Base-by-base conservation (phyloP, 2,888 invertebrate genomes). In the Girardia tigrina region DNA sequence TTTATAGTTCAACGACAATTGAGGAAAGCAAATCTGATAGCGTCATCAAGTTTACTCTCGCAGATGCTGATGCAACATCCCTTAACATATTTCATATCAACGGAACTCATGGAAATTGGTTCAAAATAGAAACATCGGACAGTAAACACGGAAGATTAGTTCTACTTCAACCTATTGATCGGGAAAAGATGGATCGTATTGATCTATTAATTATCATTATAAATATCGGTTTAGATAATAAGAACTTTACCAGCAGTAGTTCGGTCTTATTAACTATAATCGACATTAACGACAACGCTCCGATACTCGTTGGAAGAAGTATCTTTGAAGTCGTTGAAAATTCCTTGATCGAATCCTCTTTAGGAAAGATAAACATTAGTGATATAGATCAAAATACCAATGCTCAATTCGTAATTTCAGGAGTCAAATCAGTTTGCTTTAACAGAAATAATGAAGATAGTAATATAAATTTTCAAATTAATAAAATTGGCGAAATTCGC, bases 231-330 rank as follows among this genome's bases (percentile, higher is more conserved):
- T 23, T 56, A 6, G 56, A 56, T 16, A 69, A 74, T 36, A 23
- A 69, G 14, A 69, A 74, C 27, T 74, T 74, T 28, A 28, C 42
- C 12, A 26, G 42, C 8, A 23, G 42, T n/a, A 26, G 42, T 14
- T 56, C 56, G 23, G 74, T 74, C 16, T 69, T 56, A 26, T 26
- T 75, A 1, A 56, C 28, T 14, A 36, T 75, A 2, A 29, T 75
- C 4, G 75, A 75, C 26, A 72, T 75, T 27, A 75, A 75, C 23
- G 75, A 75, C 26, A 75, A 75, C 26, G n/a, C 75, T 29, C 75
- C 75, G 6, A 26, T 71, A 26, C 70, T 75, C 14, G 2, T 73
- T 6, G 42, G 28, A 1, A 74, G 28, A 42, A 42, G 23, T 8
- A 42, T 26, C 20, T 74, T 42, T 74, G 56, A 74, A 69, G 69